Evolutionary conservation across 2,113 vertebrate species (phyloP).

Genomic region (Hippopotamus amphibius): DNA sequence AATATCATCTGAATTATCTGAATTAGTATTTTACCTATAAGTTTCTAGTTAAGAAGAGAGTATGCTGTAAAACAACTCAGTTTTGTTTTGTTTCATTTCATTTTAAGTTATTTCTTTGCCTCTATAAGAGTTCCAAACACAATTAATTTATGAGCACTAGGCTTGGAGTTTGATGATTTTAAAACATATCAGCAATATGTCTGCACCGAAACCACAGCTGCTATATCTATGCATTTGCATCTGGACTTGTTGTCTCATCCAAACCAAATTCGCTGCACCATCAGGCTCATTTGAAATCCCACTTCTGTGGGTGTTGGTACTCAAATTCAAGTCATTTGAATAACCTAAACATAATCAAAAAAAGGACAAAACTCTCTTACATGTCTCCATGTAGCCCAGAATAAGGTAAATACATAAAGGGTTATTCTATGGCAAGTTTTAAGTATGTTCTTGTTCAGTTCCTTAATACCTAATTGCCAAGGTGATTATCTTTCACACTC

Average conservation of each 20-base stretch:
- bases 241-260: conserved; percentile 55
- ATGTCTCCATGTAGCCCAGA: not conserved
- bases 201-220: conserved; percentile 58
- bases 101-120: conserved; percentile 23
- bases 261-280: conserved; percentile 45
- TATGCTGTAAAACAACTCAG: not conserved
- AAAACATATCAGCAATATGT: conserved; percentile 65
- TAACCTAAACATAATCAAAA: not conserved
- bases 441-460: not conserved
- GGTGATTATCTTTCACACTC: not conserved
- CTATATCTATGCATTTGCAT: conserved; percentile 37
- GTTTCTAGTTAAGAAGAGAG: conserved; percentile 1
- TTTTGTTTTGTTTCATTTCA: not conserved
- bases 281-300: conserved; percentile 39
- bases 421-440: not conserved
- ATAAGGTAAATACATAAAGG: not conserved
- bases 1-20: not conserved
- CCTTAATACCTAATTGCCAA: not conserved
- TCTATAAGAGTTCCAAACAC: not conserved
- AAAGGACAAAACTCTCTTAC: not conserved
- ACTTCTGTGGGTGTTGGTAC: not conserved
- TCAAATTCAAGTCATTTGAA: conserved; percentile 20
- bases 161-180: conserved; percentile 62
- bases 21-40: conserved; percentile 21
- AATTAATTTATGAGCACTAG: conserved; percentile 67